phyloP scores from a whole-genome alignment of 2,797 vertebrate genomes.

The Enteromius fasciolatus region DNA sequence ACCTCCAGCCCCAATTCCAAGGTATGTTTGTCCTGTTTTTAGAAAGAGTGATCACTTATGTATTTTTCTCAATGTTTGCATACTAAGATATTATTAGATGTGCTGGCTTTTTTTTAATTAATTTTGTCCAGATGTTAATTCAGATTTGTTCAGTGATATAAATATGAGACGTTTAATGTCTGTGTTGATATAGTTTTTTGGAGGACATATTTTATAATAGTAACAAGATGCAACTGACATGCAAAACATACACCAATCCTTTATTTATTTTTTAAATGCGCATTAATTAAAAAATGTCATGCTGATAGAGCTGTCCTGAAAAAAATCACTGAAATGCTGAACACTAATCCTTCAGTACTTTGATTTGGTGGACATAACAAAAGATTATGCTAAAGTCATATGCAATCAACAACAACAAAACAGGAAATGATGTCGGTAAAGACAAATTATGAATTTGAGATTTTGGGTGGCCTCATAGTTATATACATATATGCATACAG shows the following conservation, averaged over 20 bases:
- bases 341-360: background rate
- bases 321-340: background rate
- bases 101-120: background rate
- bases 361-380: background rate
- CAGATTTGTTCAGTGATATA: background rate
- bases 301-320: background rate
- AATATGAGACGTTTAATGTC: background rate
- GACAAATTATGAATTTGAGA: no score
- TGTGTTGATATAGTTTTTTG: background rate
- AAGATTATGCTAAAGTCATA: no score
- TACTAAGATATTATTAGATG: background rate
- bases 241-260: background rate
- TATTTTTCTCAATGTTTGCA: background rate
- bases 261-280: background rate
- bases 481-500: no score
- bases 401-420: background rate
- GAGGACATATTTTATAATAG: background rate
- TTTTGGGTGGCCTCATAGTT: background rate
- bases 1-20: conserved; percentile 64
- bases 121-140: background rate
- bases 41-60: background rate
- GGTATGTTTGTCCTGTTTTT: conserved; percentile 53
- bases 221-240: background rate
- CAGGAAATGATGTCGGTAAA: background rate
- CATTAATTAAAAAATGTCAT: background rate